Conservation (phyloP, 2,888 invertebrate species). For the Phortica magna region DNA sequence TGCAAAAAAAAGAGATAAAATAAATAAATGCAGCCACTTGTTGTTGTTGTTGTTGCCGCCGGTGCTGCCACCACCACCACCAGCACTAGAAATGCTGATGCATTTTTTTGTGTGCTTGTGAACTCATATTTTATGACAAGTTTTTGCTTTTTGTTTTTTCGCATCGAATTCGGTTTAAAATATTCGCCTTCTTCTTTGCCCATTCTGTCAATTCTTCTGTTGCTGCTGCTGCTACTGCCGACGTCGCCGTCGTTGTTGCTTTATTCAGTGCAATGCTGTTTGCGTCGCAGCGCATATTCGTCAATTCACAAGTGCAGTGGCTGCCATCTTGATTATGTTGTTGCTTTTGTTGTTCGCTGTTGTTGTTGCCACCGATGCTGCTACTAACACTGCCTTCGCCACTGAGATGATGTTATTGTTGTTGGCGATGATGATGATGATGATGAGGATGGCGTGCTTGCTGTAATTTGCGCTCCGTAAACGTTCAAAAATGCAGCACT, state of each 20-base stretch:
- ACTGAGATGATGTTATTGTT: conserved; percentile 44
- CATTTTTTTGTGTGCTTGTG: conserved; percentile 33
- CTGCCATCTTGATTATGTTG: conserved; percentile 71
- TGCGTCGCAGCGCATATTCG: conserved; percentile 62
- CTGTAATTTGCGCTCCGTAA: conserved; percentile 76
- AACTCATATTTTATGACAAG: conserved; percentile 68
- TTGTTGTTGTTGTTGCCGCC: not conserved
- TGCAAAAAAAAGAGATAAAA: conserved; percentile 30
- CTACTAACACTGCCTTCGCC: conserved; percentile 50
- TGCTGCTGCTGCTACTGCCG: not conserved
- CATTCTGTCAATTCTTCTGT: conserved; percentile 35
- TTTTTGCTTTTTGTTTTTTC: conserved; percentile 61
- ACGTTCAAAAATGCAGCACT: conserved; percentile 69
- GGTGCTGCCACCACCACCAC: not conserved
- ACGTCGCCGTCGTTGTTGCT: conserved; percentile 39
- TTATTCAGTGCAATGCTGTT: conserved; percentile 27
- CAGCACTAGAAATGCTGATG: conserved; percentile 20
- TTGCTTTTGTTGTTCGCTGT: conserved; percentile 53
- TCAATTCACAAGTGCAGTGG: conserved; percentile 60
- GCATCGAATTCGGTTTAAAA: conserved; percentile 71
- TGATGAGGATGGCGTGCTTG: conserved; percentile 74
- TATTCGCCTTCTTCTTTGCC: conserved; percentile 59
- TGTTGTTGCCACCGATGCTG: conserved; percentile 53
- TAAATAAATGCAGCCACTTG: conserved; percentile 39
- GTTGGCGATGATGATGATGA: conserved; percentile 49